These are phyloP conservation scores for Drosophila leonis DNA, from an alignment of 2,888 invertebrate species.

Conservation along the genomic window DNA sequence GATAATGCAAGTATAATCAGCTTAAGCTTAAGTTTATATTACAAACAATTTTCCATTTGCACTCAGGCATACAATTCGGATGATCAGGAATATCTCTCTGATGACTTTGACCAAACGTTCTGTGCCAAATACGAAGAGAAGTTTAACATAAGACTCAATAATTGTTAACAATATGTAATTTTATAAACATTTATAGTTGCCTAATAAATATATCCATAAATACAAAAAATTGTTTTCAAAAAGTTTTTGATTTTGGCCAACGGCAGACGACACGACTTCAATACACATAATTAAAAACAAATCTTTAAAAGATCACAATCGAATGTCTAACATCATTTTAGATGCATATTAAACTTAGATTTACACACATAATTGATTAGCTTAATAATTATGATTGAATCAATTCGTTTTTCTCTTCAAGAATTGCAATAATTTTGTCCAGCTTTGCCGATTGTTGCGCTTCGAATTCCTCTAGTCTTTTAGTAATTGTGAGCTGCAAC, in stretches of 20 bases:
- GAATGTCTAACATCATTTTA: background rate
- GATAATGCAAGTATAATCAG: constrained; percentile 72
- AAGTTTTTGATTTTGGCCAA: background rate
- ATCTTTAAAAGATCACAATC: constrained; percentile 10
- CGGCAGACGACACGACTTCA: background rate
- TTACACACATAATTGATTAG: background rate
- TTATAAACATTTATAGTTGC: constrained; percentile 2
- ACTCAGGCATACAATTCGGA: constrained; percentile 29
- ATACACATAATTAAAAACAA: constrained; percentile 5
- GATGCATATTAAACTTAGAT: constrained; percentile 2
- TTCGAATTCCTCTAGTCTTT: constrained; percentile 72
- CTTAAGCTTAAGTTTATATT: background rate
- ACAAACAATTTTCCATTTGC: background rate
- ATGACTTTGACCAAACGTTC: constrained; percentile 48
- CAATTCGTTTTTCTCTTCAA: constrained; percentile 55
- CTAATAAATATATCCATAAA: background rate
- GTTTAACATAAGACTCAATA: constrained; percentile 43
- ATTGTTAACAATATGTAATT: constrained; percentile 20
- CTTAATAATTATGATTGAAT: constrained; percentile 13
- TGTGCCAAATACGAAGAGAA: constrained; percentile 51
- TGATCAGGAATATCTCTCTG: constrained; percentile 30
- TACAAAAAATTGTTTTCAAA: constrained; percentile 8
- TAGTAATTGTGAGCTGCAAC: constrained; percentile 66
- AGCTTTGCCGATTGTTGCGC: constrained; percentile 76
- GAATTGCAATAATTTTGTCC: constrained; percentile 75